These are phyloP conservation scores for Streblospio benedicti DNA, from an alignment of 1,140 invertebrate species.

Conservation along the genomic window DNA sequence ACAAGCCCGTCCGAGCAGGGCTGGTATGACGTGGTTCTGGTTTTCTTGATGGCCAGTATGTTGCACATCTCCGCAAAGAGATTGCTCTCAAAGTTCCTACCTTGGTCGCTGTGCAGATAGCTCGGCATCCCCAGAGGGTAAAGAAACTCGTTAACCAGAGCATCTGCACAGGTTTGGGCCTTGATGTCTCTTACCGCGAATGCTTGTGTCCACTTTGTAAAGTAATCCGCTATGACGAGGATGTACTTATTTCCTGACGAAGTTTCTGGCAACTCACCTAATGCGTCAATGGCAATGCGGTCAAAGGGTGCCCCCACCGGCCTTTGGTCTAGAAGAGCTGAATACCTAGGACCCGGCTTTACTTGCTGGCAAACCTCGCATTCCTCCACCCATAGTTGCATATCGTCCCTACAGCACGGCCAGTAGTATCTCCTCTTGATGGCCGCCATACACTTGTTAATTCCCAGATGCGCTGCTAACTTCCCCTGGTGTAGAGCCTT, in stretches of 20 bases:
- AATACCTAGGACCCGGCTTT: too few relatives aligned
- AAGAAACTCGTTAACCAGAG: slow-evolving; percentile 24
- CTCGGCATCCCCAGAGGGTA: slow-evolving; percentile 16
- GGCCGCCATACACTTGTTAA: too few relatives aligned
- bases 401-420: too few relatives aligned
- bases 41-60: slow-evolving; percentile 17
- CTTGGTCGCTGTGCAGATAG: slow-evolving; percentile 25
- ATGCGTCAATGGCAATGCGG: too few relatives aligned
- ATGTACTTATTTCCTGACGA: slow-evolving; percentile 28
- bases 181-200: slow-evolving; percentile 23
- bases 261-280: too few relatives aligned
- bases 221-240: slow-evolving; percentile 31
- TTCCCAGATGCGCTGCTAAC: too few relatives aligned
- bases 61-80: slow-evolving; percentile 12
- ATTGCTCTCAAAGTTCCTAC: not conserved
- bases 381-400: too few relatives aligned
- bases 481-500: too few relatives aligned
- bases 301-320: too few relatives aligned
- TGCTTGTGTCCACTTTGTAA: slow-evolving; percentile 32
- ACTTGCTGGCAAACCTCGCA: too few relatives aligned
- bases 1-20: slow-evolving; percentile 25
- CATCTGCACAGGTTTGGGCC: slow-evolving; percentile 25
- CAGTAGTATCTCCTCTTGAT: too few relatives aligned
- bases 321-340: too few relatives aligned
- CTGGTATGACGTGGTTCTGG: slow-evolving; percentile 20